Base-by-base conservation (phyloP, 2,888 invertebrate genomes). In the Hypolimnas misippus region DNA sequence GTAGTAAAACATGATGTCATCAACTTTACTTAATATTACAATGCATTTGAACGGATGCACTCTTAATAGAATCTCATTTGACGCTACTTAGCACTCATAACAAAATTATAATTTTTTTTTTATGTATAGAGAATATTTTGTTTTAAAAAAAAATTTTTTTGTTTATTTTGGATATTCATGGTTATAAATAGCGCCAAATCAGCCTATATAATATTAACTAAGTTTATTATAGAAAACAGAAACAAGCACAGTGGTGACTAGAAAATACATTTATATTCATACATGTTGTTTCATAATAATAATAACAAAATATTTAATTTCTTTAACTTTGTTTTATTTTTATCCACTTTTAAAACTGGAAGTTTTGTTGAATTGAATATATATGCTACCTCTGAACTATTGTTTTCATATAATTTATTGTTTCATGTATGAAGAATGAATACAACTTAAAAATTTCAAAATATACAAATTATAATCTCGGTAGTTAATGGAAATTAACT, bases 241-340 rank as follows among this genome's bases (percentile, higher is more conserved):
- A 62, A 68, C 59, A 70, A 77, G 73, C 79, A 79, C 80, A 75
- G 78, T 77, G 82, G 88, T 90, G 90, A 89, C 90, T 91, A 82
- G 90, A 87, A 90, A 91, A 91, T 91, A 91, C 88, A 89, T 86
- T 68, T 68, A 77, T 82, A 77, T 79, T 78, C 74, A 74, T 79
- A 84, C 83, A 87, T 89, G 87, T 88, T 89, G 87, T 89, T 90
- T 89, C 87, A 81, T 84, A 87, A 87, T 86, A 88, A 89, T 86
- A 89, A 89, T 86, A 89, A 90, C 84, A 85, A 87, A 86, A 83
- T 86, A 84, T 89, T 88, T 87, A 85, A 89, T 89, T 89, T 87
- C 79, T 85, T 84, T 83, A 87, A 66, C 76, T 73, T 78, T 78
- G 85, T 91, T 91, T 90, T 82, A 88, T 90, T 91, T 77, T 51